A percentile compares a stretch with the other conserved stretches of the same genome.
phyloP scores from a whole-genome alignment of 1,140 invertebrate species.

The Drosophila triauraria region DNA sequence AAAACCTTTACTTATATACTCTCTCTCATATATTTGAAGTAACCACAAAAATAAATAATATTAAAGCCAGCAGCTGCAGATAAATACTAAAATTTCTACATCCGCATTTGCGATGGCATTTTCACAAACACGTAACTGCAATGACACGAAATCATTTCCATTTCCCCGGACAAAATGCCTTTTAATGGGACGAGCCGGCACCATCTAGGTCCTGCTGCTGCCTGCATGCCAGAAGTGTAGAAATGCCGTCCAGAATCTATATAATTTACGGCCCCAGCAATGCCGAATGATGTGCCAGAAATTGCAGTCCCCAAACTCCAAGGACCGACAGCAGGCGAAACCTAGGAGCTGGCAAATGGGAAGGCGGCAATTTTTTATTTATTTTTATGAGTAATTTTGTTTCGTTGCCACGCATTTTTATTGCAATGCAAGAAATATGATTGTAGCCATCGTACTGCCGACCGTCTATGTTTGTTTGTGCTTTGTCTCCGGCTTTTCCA shows the following conservation, averaged over 20 bases:
- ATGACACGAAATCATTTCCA: conserved; percentile 74
- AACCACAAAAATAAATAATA: neutral
- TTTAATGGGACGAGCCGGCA: conserved; percentile 42
- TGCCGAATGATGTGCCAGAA: conserved; percentile 73
- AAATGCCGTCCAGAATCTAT: conserved; percentile 55
- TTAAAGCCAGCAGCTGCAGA: conserved; percentile 4
- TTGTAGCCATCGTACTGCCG: conserved; percentile 53
- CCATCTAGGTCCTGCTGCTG: conserved; percentile 14
- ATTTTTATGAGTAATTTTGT: conserved; percentile 76
- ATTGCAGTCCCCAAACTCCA: conserved; percentile 48
- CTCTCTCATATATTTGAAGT: neutral
- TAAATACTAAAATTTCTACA: conserved; percentile 1
- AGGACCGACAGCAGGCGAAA: conserved; percentile 1
- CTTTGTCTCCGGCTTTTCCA: conserved; percentile 10
- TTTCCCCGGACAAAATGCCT: conserved; percentile 54
- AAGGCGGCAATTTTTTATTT: conserved; percentile 73
- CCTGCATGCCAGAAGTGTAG: conserved; percentile 28
- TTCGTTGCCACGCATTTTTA: conserved; percentile 73
- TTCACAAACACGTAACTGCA: conserved; percentile 71
- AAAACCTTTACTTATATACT: neutral
- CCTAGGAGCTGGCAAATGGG: conserved; percentile 3
- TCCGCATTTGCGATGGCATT: conserved; percentile 23
- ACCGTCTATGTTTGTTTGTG: conserved; percentile 34
- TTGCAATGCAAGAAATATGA: conserved; percentile 70
- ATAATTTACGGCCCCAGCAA: conserved; percentile 67